Evolutionary conservation across 2,797 vertebrate species (phyloP).

Genomic region (Pseudochaenichthys georgianus): DNA sequence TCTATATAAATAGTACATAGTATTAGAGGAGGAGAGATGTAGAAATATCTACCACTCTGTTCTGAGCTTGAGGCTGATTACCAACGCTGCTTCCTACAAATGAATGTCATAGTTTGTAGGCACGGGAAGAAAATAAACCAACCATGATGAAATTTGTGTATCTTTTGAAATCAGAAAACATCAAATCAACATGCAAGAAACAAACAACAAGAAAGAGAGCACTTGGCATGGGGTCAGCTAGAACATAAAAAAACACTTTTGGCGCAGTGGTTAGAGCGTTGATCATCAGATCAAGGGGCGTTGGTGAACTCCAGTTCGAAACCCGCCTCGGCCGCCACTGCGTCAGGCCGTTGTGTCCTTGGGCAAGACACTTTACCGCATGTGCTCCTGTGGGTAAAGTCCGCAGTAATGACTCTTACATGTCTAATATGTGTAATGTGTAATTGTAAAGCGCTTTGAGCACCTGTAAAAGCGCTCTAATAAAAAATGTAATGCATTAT

Average conservation of each 20-base stretch:
- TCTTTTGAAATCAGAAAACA: conserved; percentile 24
- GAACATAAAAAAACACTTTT: neutral
- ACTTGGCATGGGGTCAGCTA: neutral
- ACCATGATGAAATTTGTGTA: conserved; percentile 4
- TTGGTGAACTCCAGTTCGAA: too few species aligned
- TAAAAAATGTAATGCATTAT: neutral
- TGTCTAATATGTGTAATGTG: too few species aligned
- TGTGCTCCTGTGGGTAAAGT: too few species aligned
- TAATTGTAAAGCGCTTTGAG: too few species aligned
- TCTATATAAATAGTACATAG: neutral
- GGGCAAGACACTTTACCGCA: too few species aligned
- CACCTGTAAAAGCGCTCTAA: too few species aligned
- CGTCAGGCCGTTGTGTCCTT: too few species aligned
- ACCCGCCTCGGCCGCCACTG: too few species aligned
- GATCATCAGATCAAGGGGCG: too few species aligned
- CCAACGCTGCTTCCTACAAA: conserved; percentile 34
- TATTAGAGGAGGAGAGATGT: neutral
- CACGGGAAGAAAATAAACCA: conserved; percentile 17
- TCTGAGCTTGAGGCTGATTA: conserved; percentile 23
- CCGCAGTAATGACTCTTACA: too few species aligned
- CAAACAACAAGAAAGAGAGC: neutral
- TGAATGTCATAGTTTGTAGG: conserved; percentile 22
- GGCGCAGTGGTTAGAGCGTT: too few species aligned
- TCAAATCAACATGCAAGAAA: conserved; percentile 7
- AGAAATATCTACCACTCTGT: neutral